These are phyloP conservation scores for Cepaea hortensis DNA, from an alignment of 2,888 invertebrate genomes.

Conservation along the genomic window DNA sequence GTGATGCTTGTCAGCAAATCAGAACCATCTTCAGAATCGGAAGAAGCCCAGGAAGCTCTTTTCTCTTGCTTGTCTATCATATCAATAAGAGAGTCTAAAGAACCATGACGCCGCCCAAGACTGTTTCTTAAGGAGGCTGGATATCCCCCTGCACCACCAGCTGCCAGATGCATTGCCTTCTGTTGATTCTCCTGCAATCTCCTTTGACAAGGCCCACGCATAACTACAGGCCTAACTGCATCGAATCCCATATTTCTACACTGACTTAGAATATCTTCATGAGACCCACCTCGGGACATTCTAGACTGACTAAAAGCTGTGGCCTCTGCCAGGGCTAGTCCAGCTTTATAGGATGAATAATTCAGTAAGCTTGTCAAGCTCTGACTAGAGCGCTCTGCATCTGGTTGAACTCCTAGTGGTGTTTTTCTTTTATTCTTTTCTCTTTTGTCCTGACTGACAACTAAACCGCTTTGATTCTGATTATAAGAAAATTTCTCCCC, in stretches of 20 bases:
- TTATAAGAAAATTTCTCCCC: conserved; percentile 41
- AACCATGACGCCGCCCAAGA: conserved; percentile 76
- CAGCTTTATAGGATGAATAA: conserved; percentile 14
- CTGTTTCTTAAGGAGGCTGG: conserved; percentile 41
- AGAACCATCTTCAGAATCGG: conserved; percentile 71
- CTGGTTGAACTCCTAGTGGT: not conserved
- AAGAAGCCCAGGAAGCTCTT: conserved; percentile 63
- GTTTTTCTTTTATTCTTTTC: conserved; percentile 9
- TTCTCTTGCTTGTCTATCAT: conserved; percentile 68
- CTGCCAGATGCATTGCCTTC: not conserved
- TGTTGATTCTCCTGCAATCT: conserved; percentile 20
- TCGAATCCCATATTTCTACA: conserved; percentile 16
- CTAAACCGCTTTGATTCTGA: not conserved
- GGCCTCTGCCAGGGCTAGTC: not conserved
- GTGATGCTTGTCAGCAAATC: conserved; percentile 70
- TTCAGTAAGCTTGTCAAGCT: not conserved
- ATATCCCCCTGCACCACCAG: not conserved
- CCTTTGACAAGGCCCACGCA: conserved; percentile 13
- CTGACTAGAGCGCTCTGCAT: not conserved
- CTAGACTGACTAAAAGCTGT: not conserved
- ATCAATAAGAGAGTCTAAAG: conserved; percentile 80
- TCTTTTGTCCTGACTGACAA: not conserved
- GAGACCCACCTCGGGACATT: conserved; percentile 12
- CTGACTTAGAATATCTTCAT: conserved; percentile 25
- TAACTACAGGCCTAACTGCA: not conserved